A percentile compares a stretch with the other conserved stretches of the same genome.
Conservation (phyloP, 1,140 invertebrate species). For the Armadillidium nasatum region DNA sequence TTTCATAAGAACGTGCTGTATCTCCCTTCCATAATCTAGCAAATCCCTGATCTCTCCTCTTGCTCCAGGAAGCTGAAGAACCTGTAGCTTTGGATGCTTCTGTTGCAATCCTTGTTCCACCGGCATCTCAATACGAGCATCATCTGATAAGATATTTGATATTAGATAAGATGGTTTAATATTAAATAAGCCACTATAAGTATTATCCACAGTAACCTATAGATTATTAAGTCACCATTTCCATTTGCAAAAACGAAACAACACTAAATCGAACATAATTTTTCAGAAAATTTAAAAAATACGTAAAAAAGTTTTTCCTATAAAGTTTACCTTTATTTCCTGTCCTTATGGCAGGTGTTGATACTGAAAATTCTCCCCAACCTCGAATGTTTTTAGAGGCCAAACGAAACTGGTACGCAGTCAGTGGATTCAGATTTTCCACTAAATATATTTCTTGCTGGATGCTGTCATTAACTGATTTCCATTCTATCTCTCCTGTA, state of each 20-base stretch:
- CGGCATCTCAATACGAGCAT: background rate
- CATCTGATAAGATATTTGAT: background rate
- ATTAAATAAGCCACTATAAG: too few species aligned
- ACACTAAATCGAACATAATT: too few species aligned
- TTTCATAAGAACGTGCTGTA: background rate
- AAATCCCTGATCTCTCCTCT: conserved; percentile 58
- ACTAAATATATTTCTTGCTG: conserved; percentile 90
- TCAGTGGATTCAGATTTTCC: conserved; percentile 67
- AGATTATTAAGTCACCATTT: too few species aligned
- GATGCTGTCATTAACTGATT: conserved; percentile 76
- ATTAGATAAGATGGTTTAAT: too few species aligned
- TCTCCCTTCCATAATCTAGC: background rate
- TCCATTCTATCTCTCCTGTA: conserved; percentile 73
- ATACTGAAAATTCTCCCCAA: conserved; percentile 59
- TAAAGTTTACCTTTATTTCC: background rate
- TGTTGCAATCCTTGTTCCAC: conserved; percentile 7
- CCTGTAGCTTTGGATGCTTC: conserved; percentile 52
- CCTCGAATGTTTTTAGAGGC: conserved; percentile 86
- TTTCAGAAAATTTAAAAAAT: too few species aligned
- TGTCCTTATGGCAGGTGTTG: conserved; percentile 23
- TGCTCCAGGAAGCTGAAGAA: conserved; percentile 76
- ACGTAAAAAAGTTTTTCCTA: too few species aligned
- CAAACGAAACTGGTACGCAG: conserved; percentile 81
- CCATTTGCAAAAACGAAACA: too few species aligned
- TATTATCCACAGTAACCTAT: too few species aligned